phyloP scores from a whole-genome alignment of 2,113 vertebrate species.

The Mellivora capensis region DNA sequence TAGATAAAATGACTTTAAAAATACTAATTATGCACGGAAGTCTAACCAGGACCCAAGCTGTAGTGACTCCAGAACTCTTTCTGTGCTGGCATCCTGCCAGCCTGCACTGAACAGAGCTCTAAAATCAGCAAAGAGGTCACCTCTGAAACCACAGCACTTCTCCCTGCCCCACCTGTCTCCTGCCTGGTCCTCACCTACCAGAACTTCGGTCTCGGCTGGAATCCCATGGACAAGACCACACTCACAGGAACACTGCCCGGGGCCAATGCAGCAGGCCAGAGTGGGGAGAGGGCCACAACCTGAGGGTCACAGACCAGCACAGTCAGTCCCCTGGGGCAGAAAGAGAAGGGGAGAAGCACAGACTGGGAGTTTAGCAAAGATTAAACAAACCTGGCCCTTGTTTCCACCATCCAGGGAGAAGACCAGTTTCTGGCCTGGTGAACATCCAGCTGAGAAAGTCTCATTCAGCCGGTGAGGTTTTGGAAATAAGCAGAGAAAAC shows the following conservation, averaged over 20 bases:
- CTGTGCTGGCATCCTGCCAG: constrained; percentile 47
- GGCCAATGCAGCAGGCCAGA: background rate
- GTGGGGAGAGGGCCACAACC: background rate
- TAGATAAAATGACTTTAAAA: constrained; percentile 72
- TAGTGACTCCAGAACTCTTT: constrained; percentile 57
- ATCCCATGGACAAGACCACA: background rate
- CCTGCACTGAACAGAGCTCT: constrained; percentile 7
- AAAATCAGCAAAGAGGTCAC: constrained; percentile 50
- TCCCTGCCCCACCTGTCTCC: background rate
- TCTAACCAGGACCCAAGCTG: constrained; percentile 60
- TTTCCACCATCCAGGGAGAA: background rate
- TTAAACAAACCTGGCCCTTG: background rate
- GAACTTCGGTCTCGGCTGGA: background rate
- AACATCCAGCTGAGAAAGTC: background rate
- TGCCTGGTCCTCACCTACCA: background rate
- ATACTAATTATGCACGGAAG: constrained; percentile 67
- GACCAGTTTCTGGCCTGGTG: background rate
- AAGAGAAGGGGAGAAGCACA: background rate
- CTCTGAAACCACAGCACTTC: constrained; percentile 50
- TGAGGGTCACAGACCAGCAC: background rate
- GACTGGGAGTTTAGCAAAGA: background rate
- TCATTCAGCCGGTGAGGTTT: background rate
- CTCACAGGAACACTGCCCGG: background rate
- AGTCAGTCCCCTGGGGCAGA: background rate
- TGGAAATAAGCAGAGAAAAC: background rate